Conservation (phyloP, 2,888 invertebrate genomes). For the Clunio marinus region DNA sequence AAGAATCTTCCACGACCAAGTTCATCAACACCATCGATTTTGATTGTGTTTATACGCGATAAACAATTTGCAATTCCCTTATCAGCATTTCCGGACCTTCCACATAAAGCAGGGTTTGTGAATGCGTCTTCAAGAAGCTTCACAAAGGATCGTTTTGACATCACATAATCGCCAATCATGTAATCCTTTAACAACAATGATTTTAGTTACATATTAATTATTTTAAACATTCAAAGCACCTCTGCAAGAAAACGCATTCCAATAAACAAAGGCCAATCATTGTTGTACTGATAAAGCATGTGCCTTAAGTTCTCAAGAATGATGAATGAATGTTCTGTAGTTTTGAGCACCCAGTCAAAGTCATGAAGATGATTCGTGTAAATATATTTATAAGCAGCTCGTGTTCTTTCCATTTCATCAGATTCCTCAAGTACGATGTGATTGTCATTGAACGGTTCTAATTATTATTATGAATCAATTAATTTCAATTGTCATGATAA, state of each 20-base stretch:
- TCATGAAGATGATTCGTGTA: conserved; percentile 72
- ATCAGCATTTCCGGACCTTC: background rate
- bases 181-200: conserved; percentile 1
- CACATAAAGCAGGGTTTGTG: conserved; percentile 9
- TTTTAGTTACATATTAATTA: background rate
- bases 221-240: background rate
- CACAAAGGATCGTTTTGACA: conserved; percentile 20
- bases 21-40: conserved; percentile 22
- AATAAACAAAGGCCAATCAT: conserved; percentile 31
- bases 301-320: conserved; percentile 16
- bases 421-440: conserved; percentile 47
- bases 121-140: conserved; percentile 14
- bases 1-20: conserved; percentile 26
- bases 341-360: conserved; percentile 91
- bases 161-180: conserved; percentile 9
- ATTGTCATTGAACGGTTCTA: too few relatives aligned
- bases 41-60: conserved; percentile 5
- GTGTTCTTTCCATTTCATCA: conserved; percentile 88
- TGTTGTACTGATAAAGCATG: conserved; percentile 15
- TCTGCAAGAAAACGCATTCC: conserved; percentile 14
- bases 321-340: conserved; percentile 69
- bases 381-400: conserved; percentile 78
- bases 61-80: conserved; percentile 14
- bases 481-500: background rate
- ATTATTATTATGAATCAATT: background rate